Conservation (phyloP, 2,888 invertebrate genomes). For the Eupithecia insigniata region DNA sequence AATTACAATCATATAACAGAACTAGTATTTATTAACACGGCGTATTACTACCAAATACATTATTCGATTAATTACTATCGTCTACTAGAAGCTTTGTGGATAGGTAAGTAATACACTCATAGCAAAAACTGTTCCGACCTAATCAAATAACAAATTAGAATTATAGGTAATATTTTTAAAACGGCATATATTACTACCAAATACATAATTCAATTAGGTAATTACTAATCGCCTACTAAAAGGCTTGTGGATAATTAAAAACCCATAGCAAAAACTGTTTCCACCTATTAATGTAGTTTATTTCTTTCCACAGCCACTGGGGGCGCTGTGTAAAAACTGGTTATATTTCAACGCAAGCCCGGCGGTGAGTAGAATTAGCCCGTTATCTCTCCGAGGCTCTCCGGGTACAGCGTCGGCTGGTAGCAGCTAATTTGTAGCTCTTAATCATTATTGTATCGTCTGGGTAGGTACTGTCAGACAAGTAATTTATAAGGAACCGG, state of each 20-base stretch:
- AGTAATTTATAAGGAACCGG: neutral
- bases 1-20: too few relatives aligned
- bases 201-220: too few relatives aligned
- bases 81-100: too few relatives aligned
- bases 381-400: neutral
- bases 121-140: too few relatives aligned
- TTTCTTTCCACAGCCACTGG: neutral
- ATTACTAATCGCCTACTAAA: too few relatives aligned
- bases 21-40: too few relatives aligned
- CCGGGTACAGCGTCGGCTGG: neutral
- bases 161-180: too few relatives aligned
- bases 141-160: too few relatives aligned
- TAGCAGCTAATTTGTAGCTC: neutral
- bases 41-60: neutral
- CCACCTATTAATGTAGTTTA: neutral
- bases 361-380: neutral
- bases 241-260: neutral
- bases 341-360: constrained; percentile 1
- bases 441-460: neutral
- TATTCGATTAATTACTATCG: neutral
- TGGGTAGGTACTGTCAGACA: neutral
- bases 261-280: neutral
- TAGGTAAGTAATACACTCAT: too few relatives aligned
- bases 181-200: too few relatives aligned
- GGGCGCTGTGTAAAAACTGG: neutral